Evolutionary conservation across 1,140 invertebrate genomes (phyloP), one percentile per base, ranked within the genome.

Genomic region (Phthorimaea operculella): DNA sequence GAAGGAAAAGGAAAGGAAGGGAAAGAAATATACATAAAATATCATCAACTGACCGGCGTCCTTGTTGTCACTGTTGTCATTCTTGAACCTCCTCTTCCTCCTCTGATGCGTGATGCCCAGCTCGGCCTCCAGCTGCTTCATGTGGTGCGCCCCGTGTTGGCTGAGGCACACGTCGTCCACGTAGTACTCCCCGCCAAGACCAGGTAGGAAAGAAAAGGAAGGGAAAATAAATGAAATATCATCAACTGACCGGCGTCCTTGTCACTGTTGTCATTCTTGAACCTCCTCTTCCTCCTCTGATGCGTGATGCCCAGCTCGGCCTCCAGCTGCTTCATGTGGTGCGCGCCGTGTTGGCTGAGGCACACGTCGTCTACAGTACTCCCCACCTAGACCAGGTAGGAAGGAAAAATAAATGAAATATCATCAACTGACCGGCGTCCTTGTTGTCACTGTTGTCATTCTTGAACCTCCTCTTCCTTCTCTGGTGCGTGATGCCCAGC

Each of bases 331-430:
- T 84, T 84, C 76, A 81, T 80, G 62, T 79, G 76, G 52, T 79
- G 74, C 4, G 77, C 74, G 34, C 80, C 80, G 54, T 76, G 72
- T 50, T 80, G 77, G 10, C 76, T 76, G 33, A 83, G 69, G 53
- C 80, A 83, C 52, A 83, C 92, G 14, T 96, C 96, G 84, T 98
- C 96, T 16, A 97, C 85, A 90, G 83, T 92, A 94, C 62, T 91
- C 89, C 47, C 84, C 83, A 10, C 69, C 75, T 12, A 83, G 71
- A 1, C 77, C 73, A 10, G 81, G 69, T n/a, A n/a, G n/a, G n/a
- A n/a, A n/a, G n/a, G n/a, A n/a, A n/a, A n/a, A n/a, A n/a, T n/a
- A n/a, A n/a, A n/a, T n/a, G n/a, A n/a, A n/a, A n/a, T n/a, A n/a
- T n/a, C n/a, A n/a, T n/a, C n/a, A n/a, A n/a, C n/a, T n/a, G n/a